Conservation (phyloP, 1,140 invertebrate species). For the Akabosia matsudoensis region DNA sequence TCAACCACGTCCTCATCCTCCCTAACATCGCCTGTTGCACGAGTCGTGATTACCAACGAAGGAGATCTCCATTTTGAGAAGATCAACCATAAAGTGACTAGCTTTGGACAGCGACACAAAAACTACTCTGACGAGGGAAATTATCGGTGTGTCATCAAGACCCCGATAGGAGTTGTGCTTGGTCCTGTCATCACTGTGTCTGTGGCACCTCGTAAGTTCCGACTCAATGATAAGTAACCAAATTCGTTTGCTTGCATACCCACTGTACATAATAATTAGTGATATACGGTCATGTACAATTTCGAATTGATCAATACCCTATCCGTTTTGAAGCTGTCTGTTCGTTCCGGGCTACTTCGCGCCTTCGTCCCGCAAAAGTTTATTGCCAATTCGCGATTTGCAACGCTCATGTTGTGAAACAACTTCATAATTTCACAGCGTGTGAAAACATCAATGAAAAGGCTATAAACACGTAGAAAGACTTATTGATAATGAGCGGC, state of each 20-base stretch:
- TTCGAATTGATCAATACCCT: too few relatives aligned
- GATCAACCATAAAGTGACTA: conserved; percentile 37
- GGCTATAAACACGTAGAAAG: too few relatives aligned
- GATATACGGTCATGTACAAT: too few relatives aligned
- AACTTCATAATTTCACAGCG: too few relatives aligned
- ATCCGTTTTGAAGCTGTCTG: too few relatives aligned
- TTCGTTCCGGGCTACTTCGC: too few relatives aligned
- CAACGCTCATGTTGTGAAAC: too few relatives aligned
- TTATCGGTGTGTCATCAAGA: conserved; percentile 41
- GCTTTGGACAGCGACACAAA: conserved; percentile 26
- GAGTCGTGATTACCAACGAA: conserved; percentile 23
- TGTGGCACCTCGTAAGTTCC: conserved; percentile 29
- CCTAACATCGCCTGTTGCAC: not conserved
- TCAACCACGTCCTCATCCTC: not conserved
- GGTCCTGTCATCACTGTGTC: conserved; percentile 37
- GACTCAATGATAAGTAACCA: not conserved
- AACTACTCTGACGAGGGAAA: conserved; percentile 38
- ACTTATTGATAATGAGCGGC: too few relatives aligned
- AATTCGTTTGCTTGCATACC: not conserved
- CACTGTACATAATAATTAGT: too few relatives aligned
- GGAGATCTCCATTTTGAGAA: conserved; percentile 43
- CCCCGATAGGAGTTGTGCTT: conserved; percentile 38
- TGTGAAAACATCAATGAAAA: too few relatives aligned
- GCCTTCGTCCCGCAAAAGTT: too few relatives aligned
- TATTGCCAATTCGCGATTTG: too few relatives aligned